Evolutionary conservation across 2,113 vertebrate genomes (phyloP).

Genomic region (Alaudala cheleensis): DNA sequence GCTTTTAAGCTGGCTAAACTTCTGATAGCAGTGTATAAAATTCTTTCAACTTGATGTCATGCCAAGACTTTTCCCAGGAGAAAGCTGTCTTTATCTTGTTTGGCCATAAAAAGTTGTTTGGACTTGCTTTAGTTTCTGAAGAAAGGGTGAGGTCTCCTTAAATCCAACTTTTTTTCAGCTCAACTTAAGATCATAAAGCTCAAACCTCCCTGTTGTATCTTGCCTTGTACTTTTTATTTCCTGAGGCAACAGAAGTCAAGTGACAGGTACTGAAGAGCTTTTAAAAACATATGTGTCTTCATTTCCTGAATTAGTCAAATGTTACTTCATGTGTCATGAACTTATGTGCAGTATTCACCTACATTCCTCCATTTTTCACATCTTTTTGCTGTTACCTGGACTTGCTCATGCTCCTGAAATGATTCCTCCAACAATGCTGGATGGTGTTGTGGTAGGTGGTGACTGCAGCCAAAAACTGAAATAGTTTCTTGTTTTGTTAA

Average conservation of each 20-base stretch:
- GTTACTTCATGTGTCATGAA: not conserved
- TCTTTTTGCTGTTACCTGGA: not conserved
- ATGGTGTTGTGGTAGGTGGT: not conserved
- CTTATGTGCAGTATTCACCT: not conserved
- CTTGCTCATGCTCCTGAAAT: not conserved
- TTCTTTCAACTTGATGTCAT: not conserved
- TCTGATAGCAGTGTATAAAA: not conserved
- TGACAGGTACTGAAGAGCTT: constrained; percentile 16
- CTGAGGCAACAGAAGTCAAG: not conserved
- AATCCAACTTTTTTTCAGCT: not conserved
- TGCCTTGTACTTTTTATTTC: constrained; percentile 12
- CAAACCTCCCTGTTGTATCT: constrained; percentile 1
- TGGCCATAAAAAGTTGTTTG: constrained; percentile 39
- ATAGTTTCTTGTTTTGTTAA: not conserved
- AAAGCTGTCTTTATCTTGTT: constrained; percentile 36
- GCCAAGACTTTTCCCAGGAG: constrained; percentile 5
- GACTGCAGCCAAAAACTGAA: not conserved
- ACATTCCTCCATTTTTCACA: not conserved
- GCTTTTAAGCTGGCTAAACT: not conserved
- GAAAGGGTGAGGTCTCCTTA: constrained; percentile 36
- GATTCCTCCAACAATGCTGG: not conserved
- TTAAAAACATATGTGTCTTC: not conserved
- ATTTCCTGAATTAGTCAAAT: not conserved
- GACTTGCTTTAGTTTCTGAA: constrained; percentile 47
- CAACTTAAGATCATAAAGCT: not conserved